Evolutionary conservation across 2,113 vertebrate species (phyloP).

Genomic region (Pelvicachromis taeniatus): DNA sequence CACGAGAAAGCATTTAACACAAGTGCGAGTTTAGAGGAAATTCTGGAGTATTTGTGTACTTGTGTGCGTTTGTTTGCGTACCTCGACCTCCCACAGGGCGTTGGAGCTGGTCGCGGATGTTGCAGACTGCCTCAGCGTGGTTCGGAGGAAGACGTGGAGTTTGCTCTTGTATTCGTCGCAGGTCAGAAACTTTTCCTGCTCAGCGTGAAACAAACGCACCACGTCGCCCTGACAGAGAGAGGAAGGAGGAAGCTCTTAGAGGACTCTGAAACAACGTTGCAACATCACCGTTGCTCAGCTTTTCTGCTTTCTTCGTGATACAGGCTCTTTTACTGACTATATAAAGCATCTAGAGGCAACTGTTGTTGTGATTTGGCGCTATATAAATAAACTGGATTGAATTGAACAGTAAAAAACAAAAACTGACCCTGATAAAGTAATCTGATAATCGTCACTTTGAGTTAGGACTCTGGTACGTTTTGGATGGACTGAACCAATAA

Average conservation of each 20-base stretch:
- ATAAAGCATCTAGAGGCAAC: too few species aligned
- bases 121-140: constrained; percentile 90
- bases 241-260: neutral
- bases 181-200: constrained; percentile 98
- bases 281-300: too few species aligned
- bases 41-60: neutral
- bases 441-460: too few species aligned
- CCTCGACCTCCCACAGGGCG: constrained; percentile 97
- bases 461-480: too few species aligned
- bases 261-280: accelerated
- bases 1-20: neutral
- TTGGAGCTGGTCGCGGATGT: constrained; percentile 97
- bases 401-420: too few species aligned
- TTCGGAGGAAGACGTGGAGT: constrained; percentile 91
- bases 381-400: too few species aligned
- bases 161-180: constrained; percentile 91
- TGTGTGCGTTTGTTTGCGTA: constrained; percentile 26
- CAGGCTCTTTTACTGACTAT: too few species aligned
- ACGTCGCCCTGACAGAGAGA: constrained; percentile 82
- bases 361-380: too few species aligned
- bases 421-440: too few species aligned
- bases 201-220: constrained; percentile 91
- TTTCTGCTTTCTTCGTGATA: too few species aligned
- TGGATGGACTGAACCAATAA: too few species aligned
- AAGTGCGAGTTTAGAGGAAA: accelerated